These are phyloP conservation scores for Crioceris asparagi DNA, from an alignment of 2,888 invertebrate species.

Conservation along the genomic window DNA sequence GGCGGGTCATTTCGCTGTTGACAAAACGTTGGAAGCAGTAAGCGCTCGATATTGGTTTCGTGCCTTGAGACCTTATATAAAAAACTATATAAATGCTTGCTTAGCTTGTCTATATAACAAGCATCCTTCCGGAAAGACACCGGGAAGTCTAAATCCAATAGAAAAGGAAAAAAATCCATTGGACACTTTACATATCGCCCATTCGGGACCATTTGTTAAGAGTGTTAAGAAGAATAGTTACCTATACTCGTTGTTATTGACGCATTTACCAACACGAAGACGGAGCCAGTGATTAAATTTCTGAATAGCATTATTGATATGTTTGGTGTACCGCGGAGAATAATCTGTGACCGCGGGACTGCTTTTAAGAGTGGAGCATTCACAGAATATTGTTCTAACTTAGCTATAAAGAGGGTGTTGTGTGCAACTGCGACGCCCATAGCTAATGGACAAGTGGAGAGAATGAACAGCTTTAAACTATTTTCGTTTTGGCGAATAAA, in stretches of 20 bases:
- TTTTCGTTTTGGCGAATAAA: no score
- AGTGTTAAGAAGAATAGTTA: slow-evolving; percentile 20
- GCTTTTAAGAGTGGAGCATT: slow-evolving; percentile 17
- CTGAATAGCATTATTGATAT: slow-evolving; percentile 14
- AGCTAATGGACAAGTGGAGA: slow-evolving; percentile 24
- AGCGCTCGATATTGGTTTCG: slow-evolving; percentile 24
- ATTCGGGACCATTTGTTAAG: slow-evolving; percentile 21
- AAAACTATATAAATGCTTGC: slow-evolving; percentile 25
- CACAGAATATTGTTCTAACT: slow-evolving; percentile 3
- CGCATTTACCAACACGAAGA: slow-evolving; percentile 17
- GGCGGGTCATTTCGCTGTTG: slow-evolving; percentile 23
- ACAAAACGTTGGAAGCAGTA: slow-evolving; percentile 21
- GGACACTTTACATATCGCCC: slow-evolving; percentile 24
- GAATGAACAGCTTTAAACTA: slow-evolving; percentile 19
- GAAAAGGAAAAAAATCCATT: slow-evolving; percentile 21
- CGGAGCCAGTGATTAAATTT: slow-evolving; percentile 12
- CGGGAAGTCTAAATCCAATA: slow-evolving; percentile 13
- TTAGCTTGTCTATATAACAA: slow-evolving; percentile 28
- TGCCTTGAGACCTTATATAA: slow-evolving; percentile 19
- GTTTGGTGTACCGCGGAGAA: slow-evolving; percentile 16
- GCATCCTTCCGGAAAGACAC: slow-evolving; percentile 20
- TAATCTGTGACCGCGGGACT: slow-evolving; percentile 17
- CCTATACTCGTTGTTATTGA: no score
- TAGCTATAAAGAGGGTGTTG: slow-evolving; percentile 17
- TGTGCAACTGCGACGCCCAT: slow-evolving; percentile 22